These are phyloP conservation scores for Hydractinia echinata DNA, from an alignment of 30 jellyfish, hydroid and myxozoan genomes.

Conservation along the genomic window DNA sequence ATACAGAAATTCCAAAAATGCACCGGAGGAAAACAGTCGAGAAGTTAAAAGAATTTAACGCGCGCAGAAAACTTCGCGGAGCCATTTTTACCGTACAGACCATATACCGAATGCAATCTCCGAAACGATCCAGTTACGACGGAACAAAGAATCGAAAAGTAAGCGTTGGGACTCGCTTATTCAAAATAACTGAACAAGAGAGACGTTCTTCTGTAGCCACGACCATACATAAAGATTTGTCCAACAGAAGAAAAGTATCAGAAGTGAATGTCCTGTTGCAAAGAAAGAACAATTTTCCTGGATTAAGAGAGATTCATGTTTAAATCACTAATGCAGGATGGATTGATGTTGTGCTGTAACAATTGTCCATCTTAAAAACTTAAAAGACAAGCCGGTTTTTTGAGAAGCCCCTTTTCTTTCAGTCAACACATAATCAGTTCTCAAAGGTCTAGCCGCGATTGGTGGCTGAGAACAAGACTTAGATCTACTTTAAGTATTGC, in stretches of 20 bases:
- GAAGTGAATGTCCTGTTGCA: background rate
- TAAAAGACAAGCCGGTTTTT: too few species aligned
- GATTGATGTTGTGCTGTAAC: too few species aligned
- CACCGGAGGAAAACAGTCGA: constrained; percentile 37
- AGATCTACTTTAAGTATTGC: too few species aligned
- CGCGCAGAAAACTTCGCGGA: constrained; percentile 16
- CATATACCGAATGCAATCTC: constrained; percentile 9
- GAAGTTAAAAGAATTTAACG: constrained; percentile 25
- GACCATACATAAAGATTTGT: background rate
- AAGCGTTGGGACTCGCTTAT: background rate
- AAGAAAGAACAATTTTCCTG: too few species aligned
- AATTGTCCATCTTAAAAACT: too few species aligned
- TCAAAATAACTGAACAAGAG: constrained; percentile 1
- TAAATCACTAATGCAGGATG: too few species aligned
- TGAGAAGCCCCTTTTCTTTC: too few species aligned
- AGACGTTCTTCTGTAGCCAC: background rate
- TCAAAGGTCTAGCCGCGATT: too few species aligned
- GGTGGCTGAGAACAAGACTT: too few species aligned
- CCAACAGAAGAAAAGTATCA: background rate
- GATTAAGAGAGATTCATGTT: too few species aligned
- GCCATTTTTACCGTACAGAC: constrained; percentile 29
- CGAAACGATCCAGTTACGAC: constrained; percentile 4
- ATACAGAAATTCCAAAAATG: constrained; percentile 12
- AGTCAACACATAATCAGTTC: too few species aligned
- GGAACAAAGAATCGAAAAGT: background rate